Percentiles rank a stretch among this genome's conserved stretches.
phyloP scores from a whole-genome alignment of 2,113 vertebrate species.

The Zosterops hypoxanthus region DNA sequence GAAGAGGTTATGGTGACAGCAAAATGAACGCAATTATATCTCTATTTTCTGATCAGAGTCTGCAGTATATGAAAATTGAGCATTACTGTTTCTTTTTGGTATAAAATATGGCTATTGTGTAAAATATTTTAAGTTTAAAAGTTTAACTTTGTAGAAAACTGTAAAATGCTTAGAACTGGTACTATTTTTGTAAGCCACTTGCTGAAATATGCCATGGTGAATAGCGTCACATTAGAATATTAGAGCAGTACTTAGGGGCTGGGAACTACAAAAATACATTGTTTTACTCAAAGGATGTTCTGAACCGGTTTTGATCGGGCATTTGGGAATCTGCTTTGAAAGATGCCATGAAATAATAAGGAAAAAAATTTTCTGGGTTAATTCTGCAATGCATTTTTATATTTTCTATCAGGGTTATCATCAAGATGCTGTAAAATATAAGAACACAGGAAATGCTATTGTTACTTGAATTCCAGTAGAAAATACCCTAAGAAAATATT shows the following conservation, averaged over 20 bases:
- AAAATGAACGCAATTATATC: conserved; percentile 86
- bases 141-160: conserved; percentile 60
- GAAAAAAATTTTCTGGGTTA: not conserved
- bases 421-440: not conserved
- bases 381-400: not conserved
- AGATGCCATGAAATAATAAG: not conserved
- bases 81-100: conserved; percentile 69
- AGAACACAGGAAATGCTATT: not conserved
- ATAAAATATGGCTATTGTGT: conserved; percentile 68
- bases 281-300: not conserved
- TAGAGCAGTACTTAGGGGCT: not conserved
- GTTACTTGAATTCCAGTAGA: not conserved
- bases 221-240: not conserved
- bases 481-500: not conserved
- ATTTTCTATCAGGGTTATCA: not conserved
- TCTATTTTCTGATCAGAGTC: conserved; percentile 82
- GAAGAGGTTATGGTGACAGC: conserved; percentile 85
- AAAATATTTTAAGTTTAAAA: conserved; percentile 71
- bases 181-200: conserved; percentile 52
- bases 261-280: not conserved
- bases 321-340: not conserved
- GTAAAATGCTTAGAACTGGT: conserved; percentile 33
- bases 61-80: conserved; percentile 75
- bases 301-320: not conserved
- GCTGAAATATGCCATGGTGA: not conserved